These are phyloP conservation scores for Acanthosepion pharaonis DNA, from an alignment of 2,888 invertebrate genomes.

Conservation along the genomic window DNA sequence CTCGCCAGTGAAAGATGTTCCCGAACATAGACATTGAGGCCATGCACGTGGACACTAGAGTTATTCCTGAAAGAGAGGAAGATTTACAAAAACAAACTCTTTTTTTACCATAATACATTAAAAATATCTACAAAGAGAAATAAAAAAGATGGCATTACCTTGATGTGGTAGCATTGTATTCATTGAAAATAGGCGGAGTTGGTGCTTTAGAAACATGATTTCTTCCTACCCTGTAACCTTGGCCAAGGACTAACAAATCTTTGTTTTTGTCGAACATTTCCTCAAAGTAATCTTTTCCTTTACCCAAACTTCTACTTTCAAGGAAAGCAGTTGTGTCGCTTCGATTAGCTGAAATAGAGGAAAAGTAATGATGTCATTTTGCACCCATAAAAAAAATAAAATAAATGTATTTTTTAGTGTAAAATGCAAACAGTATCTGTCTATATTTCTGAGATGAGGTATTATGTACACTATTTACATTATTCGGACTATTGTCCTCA, in stretches of 20 bases:
- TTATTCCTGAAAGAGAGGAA: too few relatives aligned
- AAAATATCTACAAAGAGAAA: background rate
- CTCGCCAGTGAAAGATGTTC: too few relatives aligned
- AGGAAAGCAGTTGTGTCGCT: slow-evolving; percentile 36
- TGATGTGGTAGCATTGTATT: slow-evolving; percentile 66
- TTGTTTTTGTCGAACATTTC: slow-evolving; percentile 68
- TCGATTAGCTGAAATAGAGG: background rate
- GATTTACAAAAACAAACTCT: background rate
- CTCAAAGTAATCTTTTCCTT: slow-evolving; percentile 71
- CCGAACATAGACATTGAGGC: too few relatives aligned
- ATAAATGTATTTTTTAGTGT: too few relatives aligned
- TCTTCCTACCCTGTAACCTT: slow-evolving; percentile 50
- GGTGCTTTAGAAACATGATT: slow-evolving; percentile 55
- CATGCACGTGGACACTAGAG: too few relatives aligned
- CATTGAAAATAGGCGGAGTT: slow-evolving; percentile 61
- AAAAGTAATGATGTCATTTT: background rate
- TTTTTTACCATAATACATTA: background rate
- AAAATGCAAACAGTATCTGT: too few relatives aligned
- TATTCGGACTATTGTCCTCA: too few relatives aligned
- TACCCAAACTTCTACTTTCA: slow-evolving; percentile 57
- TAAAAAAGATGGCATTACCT: background rate
- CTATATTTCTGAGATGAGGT: too few relatives aligned
- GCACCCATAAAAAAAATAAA: too few relatives aligned
- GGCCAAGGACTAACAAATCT: slow-evolving; percentile 57
- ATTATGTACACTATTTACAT: too few relatives aligned